A percentile compares a stretch with the other conserved stretches of the same genome.
Evolutionary conservation across 2,888 invertebrate genomes (phyloP).

Genomic region (Zaprionus obscuricornis): DNA sequence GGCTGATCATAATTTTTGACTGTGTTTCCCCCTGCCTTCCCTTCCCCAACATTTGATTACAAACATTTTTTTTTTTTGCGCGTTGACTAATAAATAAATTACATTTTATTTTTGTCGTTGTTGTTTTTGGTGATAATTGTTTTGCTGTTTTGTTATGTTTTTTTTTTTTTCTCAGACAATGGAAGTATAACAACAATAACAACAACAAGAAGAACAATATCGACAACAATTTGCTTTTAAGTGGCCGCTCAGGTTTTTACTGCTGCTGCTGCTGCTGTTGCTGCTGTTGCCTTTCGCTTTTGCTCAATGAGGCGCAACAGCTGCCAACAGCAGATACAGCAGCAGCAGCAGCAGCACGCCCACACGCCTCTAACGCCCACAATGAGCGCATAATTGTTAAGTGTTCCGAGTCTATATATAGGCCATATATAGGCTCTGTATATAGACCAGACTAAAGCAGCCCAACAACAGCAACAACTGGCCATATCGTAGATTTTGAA

Average conservation of each 20-base stretch:
- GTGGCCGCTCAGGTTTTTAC: slow-evolving; percentile 46
- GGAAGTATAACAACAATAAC: slow-evolving; percentile 4
- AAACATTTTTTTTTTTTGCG: neutral
- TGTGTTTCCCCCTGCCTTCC: too few species aligned
- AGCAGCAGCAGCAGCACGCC: slow-evolving; percentile 40
- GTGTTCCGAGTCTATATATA: slow-evolving; percentile 34
- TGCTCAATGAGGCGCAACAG: slow-evolving; percentile 72
- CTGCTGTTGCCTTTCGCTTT: slow-evolving; percentile 63
- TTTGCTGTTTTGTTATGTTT: neutral
- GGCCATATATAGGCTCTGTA: slow-evolving; percentile 36
- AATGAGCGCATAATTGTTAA: slow-evolving; percentile 38
- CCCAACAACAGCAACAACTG: neutral
- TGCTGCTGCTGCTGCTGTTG: slow-evolving; percentile 9
- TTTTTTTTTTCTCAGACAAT: slow-evolving; percentile 20
- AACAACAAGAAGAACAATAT: slow-evolving; percentile 20
- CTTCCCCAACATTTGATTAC: too few species aligned
- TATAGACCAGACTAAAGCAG: slow-evolving; percentile 2
- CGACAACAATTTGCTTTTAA: slow-evolving; percentile 58
- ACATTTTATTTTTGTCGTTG: too few species aligned
- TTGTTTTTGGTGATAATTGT: slow-evolving; percentile 55
- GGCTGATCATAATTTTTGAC: too few species aligned
- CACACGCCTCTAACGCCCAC: slow-evolving; percentile 43
- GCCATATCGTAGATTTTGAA: slow-evolving; percentile 33
- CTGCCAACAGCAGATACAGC: slow-evolving; percentile 49
- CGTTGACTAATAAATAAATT: slow-evolving; percentile 19